Conservation (phyloP, 2,113 vertebrate species). For the Turdus rufiventris region DNA sequence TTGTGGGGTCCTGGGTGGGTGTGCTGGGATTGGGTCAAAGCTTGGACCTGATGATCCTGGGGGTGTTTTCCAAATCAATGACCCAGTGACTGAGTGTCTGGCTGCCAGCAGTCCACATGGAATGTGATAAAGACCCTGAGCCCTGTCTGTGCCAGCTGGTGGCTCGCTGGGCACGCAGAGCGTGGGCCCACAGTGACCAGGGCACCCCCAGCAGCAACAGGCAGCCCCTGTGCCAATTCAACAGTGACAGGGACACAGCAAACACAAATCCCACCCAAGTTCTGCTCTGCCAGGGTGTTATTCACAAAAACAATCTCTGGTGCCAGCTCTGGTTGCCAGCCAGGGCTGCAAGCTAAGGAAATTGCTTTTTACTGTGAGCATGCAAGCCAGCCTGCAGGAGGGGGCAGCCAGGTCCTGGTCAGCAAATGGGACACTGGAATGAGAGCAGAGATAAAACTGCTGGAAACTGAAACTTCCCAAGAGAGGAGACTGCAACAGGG, state of each 20-base stretch:
- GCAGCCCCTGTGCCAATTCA: neutral
- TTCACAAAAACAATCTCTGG: slow-evolving; percentile 10
- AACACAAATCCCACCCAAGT: slow-evolving; percentile 23
- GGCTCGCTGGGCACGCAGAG: neutral
- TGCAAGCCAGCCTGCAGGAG: neutral
- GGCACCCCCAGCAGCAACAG: neutral
- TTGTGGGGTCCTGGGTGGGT: fast-evolving
- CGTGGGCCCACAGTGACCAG: neutral
- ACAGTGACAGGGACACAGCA: neutral
- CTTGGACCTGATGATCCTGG: neutral
- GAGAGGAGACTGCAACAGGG: neutral
- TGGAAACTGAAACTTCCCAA: neutral
- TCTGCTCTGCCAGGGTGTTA: neutral
- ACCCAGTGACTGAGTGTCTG: neutral
- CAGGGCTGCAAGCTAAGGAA: slow-evolving; percentile 9
- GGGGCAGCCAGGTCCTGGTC: neutral
- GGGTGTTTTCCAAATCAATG: neutral
- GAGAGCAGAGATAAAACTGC: neutral
- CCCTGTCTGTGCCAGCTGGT: neutral
- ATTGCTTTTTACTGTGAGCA: neutral
- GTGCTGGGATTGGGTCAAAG: neutral
- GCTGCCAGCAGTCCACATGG: neutral
- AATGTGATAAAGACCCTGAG: neutral
- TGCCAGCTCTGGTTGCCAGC: slow-evolving; percentile 32
- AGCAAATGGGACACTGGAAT: neutral